Percentiles rank a stretch among this genome's conserved stretches.
phyloP scores from a whole-genome alignment of 2,888 invertebrate species.

The Gibbula magus region DNA sequence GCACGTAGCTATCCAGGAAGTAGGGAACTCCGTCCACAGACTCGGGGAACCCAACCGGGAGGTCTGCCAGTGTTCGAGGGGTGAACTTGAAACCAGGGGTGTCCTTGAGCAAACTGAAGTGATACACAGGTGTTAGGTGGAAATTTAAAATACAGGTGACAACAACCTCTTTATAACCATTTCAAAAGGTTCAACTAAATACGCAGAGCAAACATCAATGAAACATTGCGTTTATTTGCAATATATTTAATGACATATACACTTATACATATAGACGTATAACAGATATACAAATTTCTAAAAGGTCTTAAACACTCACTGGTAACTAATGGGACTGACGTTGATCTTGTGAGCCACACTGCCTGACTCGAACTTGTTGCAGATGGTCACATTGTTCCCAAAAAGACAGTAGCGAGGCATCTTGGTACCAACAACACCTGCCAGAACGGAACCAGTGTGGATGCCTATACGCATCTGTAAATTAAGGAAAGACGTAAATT shows the following conservation, averaged over 20 bases:
- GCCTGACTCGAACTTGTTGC: slow-evolving; percentile 96
- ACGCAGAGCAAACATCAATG: no score
- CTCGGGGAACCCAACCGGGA: slow-evolving; percentile 65
- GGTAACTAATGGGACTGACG: slow-evolving; percentile 93
- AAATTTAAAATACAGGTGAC: no score
- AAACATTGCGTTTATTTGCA: no score
- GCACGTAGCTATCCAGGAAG: slow-evolving; percentile 61
- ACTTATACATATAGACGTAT: no score
- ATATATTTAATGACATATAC: no score
- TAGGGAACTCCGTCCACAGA: slow-evolving; percentile 55
- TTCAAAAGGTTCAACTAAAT: no score
- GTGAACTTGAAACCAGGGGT: slow-evolving; percentile 60
- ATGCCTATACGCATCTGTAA: slow-evolving; percentile 94
- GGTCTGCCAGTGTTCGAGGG: slow-evolving; percentile 53
- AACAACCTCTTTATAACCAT: no score
- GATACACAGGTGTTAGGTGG: not conserved
- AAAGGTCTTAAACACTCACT: slow-evolving; percentile 86
- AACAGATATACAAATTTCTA: no score
- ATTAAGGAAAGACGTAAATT: not conserved
- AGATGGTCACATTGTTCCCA: slow-evolving; percentile 95
- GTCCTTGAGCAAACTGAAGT: slow-evolving; percentile 49
- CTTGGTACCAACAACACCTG: slow-evolving; percentile 94
- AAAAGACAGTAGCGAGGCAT: slow-evolving; percentile 96
- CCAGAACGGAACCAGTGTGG: slow-evolving; percentile 93
- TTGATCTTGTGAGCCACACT: slow-evolving; percentile 93